Conservation (phyloP, 2,797 vertebrate genomes). For the Pogoniulus pusillus region DNA sequence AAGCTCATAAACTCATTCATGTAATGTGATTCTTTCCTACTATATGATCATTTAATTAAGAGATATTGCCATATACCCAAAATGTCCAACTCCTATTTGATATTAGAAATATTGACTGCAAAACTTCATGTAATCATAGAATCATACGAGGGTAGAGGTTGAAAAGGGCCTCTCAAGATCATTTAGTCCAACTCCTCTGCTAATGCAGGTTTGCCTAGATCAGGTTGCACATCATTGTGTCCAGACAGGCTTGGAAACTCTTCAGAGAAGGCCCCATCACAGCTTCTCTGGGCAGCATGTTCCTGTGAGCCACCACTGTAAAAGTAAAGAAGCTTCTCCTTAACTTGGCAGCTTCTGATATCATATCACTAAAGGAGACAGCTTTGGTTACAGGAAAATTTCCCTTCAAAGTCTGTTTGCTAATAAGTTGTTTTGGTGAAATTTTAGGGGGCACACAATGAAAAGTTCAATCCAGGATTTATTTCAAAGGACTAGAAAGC, state of each 20-base stretch:
- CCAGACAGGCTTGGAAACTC: too few relatives aligned
- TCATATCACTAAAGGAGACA: not conserved
- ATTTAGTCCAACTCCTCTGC: too few relatives aligned
- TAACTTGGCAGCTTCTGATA: not conserved
- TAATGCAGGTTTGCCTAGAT: too few relatives aligned
- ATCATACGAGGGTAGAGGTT: too few relatives aligned
- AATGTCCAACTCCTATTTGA: constrained; percentile 26
- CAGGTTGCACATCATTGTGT: too few relatives aligned
- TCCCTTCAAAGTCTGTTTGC: not conserved
- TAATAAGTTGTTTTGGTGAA: not conserved
- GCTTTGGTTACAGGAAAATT: not conserved
- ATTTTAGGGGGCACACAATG: not conserved
- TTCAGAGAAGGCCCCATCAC: too few relatives aligned
- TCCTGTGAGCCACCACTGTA: too few relatives aligned
- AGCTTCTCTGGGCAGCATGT: too few relatives aligned
- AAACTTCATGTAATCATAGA: not conserved
- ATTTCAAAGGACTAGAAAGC: not conserved
- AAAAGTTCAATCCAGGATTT: not conserved
- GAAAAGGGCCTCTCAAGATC: too few relatives aligned
- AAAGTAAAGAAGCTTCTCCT: too few relatives aligned
- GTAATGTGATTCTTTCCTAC: not conserved
- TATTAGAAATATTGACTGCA: not conserved
- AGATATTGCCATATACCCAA: not conserved
- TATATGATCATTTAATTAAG: constrained; percentile 29
- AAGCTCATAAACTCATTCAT: not conserved